phyloP scores from a whole-genome alignment of 2,888 invertebrate species.

The Eupithecia subumbrata region DNA sequence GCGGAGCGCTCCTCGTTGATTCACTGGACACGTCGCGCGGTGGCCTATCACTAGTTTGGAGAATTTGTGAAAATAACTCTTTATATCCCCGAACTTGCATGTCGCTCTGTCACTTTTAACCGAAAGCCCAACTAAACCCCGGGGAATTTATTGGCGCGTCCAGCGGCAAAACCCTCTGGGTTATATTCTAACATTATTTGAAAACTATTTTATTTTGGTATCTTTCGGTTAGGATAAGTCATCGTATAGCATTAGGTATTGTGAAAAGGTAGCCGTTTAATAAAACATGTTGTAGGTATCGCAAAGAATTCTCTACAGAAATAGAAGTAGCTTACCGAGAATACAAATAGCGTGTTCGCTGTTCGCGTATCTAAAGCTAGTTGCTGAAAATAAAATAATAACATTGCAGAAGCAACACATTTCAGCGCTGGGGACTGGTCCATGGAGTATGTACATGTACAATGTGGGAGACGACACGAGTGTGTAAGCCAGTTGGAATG shows the following conservation, averaged over 20 bases:
- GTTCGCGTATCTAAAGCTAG: constrained; percentile 26
- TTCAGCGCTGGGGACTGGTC: constrained; percentile 50
- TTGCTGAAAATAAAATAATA: constrained; percentile 48
- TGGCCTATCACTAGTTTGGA: constrained; percentile 74
- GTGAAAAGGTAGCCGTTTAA: constrained; percentile 6
- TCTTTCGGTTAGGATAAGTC: not conserved
- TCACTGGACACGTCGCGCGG: constrained; percentile 80
- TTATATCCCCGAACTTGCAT: constrained; percentile 58
- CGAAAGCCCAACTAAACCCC: constrained; percentile 14
- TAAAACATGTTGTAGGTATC: constrained; percentile 19
- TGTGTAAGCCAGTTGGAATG: constrained; percentile 70
- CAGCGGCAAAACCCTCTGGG: not conserved
- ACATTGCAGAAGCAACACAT: constrained; percentile 51
- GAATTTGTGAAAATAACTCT: constrained; percentile 77
- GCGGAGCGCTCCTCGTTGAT: constrained; percentile 79
- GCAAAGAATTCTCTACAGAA: constrained; percentile 20
- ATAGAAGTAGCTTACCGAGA: constrained; percentile 19
- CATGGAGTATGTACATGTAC: constrained; percentile 49
- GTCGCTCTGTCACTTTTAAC: constrained; percentile 40
- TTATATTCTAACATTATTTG: constrained; percentile 1
- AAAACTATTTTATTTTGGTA: constrained; percentile 7
- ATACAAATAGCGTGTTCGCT: constrained; percentile 34
- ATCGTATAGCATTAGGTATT: not conserved
- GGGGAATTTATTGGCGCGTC: constrained; percentile 13
- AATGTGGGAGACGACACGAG: constrained; percentile 61